Evolutionary conservation across 2,797 vertebrate species (phyloP).

Genomic region (Hylomyscus alleni): DNA sequence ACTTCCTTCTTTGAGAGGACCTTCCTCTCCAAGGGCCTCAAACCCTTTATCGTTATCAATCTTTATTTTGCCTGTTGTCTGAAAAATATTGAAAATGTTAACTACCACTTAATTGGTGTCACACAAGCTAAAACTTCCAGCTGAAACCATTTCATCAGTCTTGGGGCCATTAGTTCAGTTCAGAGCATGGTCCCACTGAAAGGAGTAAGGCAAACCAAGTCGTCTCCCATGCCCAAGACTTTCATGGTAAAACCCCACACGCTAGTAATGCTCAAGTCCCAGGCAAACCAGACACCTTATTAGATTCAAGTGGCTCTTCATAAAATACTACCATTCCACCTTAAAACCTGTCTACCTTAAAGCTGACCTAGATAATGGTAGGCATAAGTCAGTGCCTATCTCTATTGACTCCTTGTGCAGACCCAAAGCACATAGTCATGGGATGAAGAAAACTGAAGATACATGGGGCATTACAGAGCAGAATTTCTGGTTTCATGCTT

Average conservation of each 20-base stretch:
- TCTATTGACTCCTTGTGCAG: not conserved
- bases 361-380: not conserved
- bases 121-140: not conserved
- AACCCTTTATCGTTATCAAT: conserved; percentile 60
- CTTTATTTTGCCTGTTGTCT: conserved; percentile 68
- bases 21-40: conserved; percentile 69
- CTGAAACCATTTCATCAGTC: not conserved
- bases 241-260: not conserved
- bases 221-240: not conserved
- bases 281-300: not conserved
- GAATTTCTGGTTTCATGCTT: conserved; percentile 36
- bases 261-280: not conserved
- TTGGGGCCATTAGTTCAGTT: not conserved
- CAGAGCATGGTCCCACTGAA: not conserved
- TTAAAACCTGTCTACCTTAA: not conserved
- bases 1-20: conserved; percentile 79
- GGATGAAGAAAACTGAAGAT: not conserved
- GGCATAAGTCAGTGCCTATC: not conserved
- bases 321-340: not conserved
- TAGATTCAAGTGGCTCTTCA: not conserved
- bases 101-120: not conserved
- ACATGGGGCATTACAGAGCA: not conserved
- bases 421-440: not conserved
- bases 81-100: conserved; percentile 30
- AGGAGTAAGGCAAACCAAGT: not conserved